These are phyloP conservation scores for Morpho deidamia DNA, from an alignment of 2,888 invertebrate genomes.

Conservation along the genomic window DNA sequence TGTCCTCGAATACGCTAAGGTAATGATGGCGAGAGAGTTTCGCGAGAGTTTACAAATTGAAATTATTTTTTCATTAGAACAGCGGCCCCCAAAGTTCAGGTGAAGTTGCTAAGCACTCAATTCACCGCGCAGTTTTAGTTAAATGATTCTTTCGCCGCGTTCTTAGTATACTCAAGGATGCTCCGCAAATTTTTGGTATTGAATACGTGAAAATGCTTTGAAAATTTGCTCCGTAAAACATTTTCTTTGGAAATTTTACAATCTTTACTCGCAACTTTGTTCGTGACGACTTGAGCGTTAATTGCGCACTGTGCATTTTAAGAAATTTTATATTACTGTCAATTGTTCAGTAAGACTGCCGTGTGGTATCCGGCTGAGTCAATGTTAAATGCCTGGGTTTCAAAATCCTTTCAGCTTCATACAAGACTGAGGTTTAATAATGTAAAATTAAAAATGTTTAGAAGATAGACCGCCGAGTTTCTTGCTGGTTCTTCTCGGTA, in stretches of 20 bases:
- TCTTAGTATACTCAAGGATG: constrained; percentile 9
- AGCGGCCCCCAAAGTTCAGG: constrained; percentile 54
- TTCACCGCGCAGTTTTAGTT: constrained; percentile 48
- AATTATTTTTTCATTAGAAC: constrained; percentile 77
- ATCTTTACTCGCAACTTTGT: background rate
- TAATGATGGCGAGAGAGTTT: constrained; percentile 55
- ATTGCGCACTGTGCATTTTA: too few species aligned
- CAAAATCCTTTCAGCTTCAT: too few species aligned
- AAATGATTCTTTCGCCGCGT: constrained; percentile 46
- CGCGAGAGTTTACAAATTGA: constrained; percentile 60
- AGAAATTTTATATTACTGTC: too few species aligned
- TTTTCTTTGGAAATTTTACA: background rate
- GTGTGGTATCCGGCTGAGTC: too few species aligned
- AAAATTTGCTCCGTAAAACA: background rate
- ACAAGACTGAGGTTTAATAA: too few species aligned
- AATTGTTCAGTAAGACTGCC: too few species aligned
- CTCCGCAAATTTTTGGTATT: constrained; percentile 4
- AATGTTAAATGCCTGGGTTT: too few species aligned
- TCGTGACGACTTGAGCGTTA: too few species aligned
- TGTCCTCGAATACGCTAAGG: constrained; percentile 62
- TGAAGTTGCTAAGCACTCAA: constrained; percentile 58
- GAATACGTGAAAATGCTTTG: constrained; percentile 12
- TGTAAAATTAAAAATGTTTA: too few species aligned
- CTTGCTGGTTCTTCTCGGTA: too few species aligned
- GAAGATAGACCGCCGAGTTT: too few species aligned